Evolutionary conservation across 2,888 invertebrate genomes (phyloP), one percentile per base, ranked within the genome.

Genomic region (Oegoconia quadripuncta): DNA sequence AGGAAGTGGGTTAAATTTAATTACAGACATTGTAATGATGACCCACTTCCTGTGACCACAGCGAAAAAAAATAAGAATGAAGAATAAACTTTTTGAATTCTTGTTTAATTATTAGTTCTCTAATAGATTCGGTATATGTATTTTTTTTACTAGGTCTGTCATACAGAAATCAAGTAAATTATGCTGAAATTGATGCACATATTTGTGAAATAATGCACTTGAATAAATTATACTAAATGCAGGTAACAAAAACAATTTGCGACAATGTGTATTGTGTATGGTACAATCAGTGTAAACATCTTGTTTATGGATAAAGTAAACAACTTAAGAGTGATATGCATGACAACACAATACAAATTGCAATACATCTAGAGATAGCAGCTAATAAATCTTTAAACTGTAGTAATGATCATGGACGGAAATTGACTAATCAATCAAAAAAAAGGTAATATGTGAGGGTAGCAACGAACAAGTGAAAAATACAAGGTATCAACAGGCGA

Each of bases 351-450:
- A 68, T 67, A 76, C 64, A 72, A 61, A 65, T 70, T 75, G 72
- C 71, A 74, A 59, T 53, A 74, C 84, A 83, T 82, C 75, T 82
- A 86, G 84, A 87, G 78, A 82, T 88, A 83, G 81, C 87, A 88
- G 87, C 87, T 79, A 75, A 67, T 64, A 62, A 64, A 58, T 48
- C 44, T 57, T 43, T 39, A 49, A 48, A 46, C 48, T 50, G 49
- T 49, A 55, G 39, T 11, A 30, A 30, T 30, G 30, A 30, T 18
- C 9, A 17, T 17, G 14, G 15, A 28, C 13, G 9, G 28, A 52
- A 55, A 57, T 49, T 36, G 55, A 55, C 59, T 46, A 50, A 53
- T 51, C 54, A 51, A 49, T 57, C 55, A 59, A 55, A 28, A 28
- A 17, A 42, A 40, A 35, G 11, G 31, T 31, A 32, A 18, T 36